Evolutionary conservation across 2,113 vertebrate genomes (phyloP), one percentile per base, ranked within the genome.

Genomic region (Chitala chitala): DNA sequence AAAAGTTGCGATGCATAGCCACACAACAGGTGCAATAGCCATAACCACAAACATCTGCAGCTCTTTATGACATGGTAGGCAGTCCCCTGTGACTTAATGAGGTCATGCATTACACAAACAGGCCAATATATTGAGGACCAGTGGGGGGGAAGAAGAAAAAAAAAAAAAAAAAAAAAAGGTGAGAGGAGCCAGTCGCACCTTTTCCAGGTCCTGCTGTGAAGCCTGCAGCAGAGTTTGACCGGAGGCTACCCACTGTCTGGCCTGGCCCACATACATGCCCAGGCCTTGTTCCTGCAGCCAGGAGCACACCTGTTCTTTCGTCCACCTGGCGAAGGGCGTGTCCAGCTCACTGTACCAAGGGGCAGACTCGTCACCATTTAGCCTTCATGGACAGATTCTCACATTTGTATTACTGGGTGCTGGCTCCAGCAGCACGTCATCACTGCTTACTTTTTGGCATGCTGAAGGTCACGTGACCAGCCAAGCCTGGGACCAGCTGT

Each of bases 271-370:
- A 36, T 98, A 96, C 9, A 93, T 91, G 1, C 95, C 95, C 36
- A 99, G 83, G 3, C 96, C 97, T 82, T 99, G 96, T 5, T 95
- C 95, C 78, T 94, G 91, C 29, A 99, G 92, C 97, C 97, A 99
- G 69, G 79, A 90, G 78, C 96, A 99, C 73, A 99, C 96, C 82
- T 99, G 95, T 46, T 98, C 96, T 79, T 94, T 96, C 0, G 93
- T 93, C 97, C 97, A 99, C 66, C 95, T 97, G 46, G 96, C 97
- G 22, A 99, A 99, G 0, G 97, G 97, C 82, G 91, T 92, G 69
- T 99, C 97, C 87, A 99, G 84, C 5, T 99, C 94, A 84, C 97
- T 99, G 48, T 22, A 48, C 55, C 55, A 79, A 33, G 73, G 9
- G 64, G 17, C 13, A 15, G 13, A n/a, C 40, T 24, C 15, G 20